Conservation (phyloP, 2,888 invertebrate species). For the Pristionchus exspectatus region DNA sequence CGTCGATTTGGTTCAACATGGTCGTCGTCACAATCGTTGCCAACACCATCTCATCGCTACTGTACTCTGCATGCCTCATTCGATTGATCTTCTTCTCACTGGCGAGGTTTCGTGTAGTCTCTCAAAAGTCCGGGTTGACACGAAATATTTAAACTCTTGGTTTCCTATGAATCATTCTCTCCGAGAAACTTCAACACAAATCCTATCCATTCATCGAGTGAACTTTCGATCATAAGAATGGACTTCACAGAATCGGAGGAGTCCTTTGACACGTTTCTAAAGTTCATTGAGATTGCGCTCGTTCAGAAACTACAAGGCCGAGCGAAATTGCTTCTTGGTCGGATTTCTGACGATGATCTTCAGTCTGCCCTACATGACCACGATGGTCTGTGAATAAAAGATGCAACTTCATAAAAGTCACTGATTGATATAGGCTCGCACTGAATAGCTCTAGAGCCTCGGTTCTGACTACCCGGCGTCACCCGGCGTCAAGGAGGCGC, state of each 20-base stretch:
- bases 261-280: not conserved
- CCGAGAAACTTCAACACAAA: too few species aligned
- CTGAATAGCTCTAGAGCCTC: too few species aligned
- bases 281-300: not conserved
- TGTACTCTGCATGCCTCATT: not conserved
- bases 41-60: not conserved
- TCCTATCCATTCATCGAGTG: too few species aligned
- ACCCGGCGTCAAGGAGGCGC: too few species aligned
- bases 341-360: not conserved
- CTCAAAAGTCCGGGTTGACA: too few species aligned
- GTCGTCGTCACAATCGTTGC: not conserved
- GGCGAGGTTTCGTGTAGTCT: not conserved
- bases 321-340: not conserved
- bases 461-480: too few species aligned
- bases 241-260: too few species aligned
- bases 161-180: too few species aligned
- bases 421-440: too few species aligned
- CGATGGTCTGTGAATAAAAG: not conserved
- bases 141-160: too few species aligned
- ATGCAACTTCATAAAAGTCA: too few species aligned
- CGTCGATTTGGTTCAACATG: not conserved
- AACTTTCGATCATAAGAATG: too few species aligned
- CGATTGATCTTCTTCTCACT: not conserved
- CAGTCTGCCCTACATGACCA: not conserved
- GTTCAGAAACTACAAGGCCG: not conserved